Base-by-base conservation (phyloP, 2,113 vertebrate genomes). In the Tragelaphus buxtoni region DNA sequence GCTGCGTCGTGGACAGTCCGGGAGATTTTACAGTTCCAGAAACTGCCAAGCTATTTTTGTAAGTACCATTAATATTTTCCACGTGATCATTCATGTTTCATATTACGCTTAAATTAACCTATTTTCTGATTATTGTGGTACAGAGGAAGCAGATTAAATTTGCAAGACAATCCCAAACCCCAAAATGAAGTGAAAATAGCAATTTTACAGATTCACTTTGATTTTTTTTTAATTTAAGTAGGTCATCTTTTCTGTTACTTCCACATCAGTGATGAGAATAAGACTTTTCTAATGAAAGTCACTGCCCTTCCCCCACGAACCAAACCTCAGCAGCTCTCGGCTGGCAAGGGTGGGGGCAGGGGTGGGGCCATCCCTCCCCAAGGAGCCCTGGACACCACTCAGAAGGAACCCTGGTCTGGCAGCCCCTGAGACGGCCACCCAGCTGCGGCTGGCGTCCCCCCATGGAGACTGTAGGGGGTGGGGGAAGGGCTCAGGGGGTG, bases 31-130 rank as follows among this genome's bases (percentile, higher is more conserved):
- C 56, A 49, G 74, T n/a, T 88, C 58, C 28, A 80, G 77, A 93
- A 95, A 72, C 35, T 28, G 26, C 74, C 49, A 4, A 76, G 93
- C 95, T 97, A 94, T 92, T 97, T 98, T 90, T 97, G 8, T 63
- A 86, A 60, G 51, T 32, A 76, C 72, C 55, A 85, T 42, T 93
- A 94, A 91, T 39, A 80, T 39, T 65, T 94, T 9, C 86, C 83
- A 84, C 0, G 32, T 56, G 63, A 79, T 4, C 76, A 91, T n/a
- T 81, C 80, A 1, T 11, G 60, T 88, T 77, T 90, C 35, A 51
- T 14, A 45, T n/a, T 83, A 60, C 4, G 85, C 65, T 61, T 17
- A 53, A 95, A 72, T 93, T 81, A 90, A 85, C 92, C 80, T 83
- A 39, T 65, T 92, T 97, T 85, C 63, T 84, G 94, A 95, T 72